Evolutionary conservation across 2,113 vertebrate genomes (phyloP).

Genomic region (Elephas maximus): DNA sequence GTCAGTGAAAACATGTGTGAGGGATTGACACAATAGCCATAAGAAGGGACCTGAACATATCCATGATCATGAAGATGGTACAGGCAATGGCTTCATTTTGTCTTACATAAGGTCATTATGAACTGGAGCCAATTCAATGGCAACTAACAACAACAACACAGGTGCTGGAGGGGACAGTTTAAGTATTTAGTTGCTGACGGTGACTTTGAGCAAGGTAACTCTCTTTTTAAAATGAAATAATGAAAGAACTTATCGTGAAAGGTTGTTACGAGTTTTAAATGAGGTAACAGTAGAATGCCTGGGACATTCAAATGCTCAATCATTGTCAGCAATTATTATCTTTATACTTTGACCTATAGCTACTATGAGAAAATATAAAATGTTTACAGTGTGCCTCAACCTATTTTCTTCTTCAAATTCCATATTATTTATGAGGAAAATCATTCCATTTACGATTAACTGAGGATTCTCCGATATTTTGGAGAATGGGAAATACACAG

Average conservation of each 20-base stretch:
- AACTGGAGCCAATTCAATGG: too few relatives aligned
- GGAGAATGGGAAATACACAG: background rate
- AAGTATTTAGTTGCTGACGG: background rate
- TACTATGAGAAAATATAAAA: background rate
- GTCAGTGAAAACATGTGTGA: too few relatives aligned
- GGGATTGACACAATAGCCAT: too few relatives aligned
- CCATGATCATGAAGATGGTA: too few relatives aligned
- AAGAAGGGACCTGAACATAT: too few relatives aligned
- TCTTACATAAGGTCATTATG: too few relatives aligned
- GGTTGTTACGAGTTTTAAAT: background rate
- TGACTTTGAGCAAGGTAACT: background rate
- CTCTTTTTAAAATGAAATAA: background rate
- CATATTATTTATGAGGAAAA: slow-evolving; percentile 7
- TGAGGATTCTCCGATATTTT: background rate
- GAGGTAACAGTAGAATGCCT: background rate
- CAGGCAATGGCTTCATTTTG: too few relatives aligned
- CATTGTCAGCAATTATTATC: background rate
- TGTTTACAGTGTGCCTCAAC: background rate
- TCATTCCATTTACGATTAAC: background rate
- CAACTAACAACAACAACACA: too few relatives aligned
- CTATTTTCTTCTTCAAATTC: slow-evolving; percentile 27
- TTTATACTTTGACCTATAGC: background rate
- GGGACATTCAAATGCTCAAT: background rate
- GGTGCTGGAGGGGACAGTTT: background rate
- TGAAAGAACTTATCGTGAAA: background rate